Evolutionary conservation across 1,140 invertebrate genomes (phyloP), one percentile per base, ranked within the genome.

Genomic region (Palaemon carinicauda): DNA sequence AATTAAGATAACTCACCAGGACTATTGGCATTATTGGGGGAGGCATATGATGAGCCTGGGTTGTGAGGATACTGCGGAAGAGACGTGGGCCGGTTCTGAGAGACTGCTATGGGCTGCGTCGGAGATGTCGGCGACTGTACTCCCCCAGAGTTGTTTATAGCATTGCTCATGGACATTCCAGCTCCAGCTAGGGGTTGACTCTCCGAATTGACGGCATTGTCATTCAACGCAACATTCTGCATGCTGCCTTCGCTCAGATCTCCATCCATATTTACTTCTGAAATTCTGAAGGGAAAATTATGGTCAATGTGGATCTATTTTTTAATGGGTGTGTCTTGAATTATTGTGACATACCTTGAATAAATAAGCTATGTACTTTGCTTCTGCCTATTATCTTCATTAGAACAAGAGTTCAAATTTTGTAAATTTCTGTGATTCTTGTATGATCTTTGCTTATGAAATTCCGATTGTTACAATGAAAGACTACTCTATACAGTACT

Each of bases 221-320:
- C 82, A 84, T 77, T 60, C 12, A 84, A 31, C 21, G 73, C 82
- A n/a, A 84, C 82, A 24, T 31, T 78, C 53, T 84, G 82, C 82
- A 84, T 84, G 29, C 82, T 53, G 75, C 82, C 82, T 74, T 84
- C 82, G 27, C 82, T 84, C 41, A 84, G 82, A 75, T 84, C 82
- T 77, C 82, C 82, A 56, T 84, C 82, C 82, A 84, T 84, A 53
- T 60, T 50, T 50, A 12, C 50, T 53, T 50, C 74, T 75, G n/a
- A 24, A 14, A 60, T 54, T 84, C 73, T 17, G 33, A 60, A n/a
- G 9, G n/a, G 7, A 60, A 27, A 15, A 17, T 19, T 19, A 27
- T 5, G 53, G 9, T 17, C 15, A n/a, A 27, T 27, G 54, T 1
- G n/a, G n/a, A n/a, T n/a, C n/a, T n/a, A n/a, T n/a, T n/a, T n/a